These are phyloP conservation scores for Sarcophaga subvicina DNA, from an alignment of 2,888 invertebrate genomes.

Conservation along the genomic window DNA sequence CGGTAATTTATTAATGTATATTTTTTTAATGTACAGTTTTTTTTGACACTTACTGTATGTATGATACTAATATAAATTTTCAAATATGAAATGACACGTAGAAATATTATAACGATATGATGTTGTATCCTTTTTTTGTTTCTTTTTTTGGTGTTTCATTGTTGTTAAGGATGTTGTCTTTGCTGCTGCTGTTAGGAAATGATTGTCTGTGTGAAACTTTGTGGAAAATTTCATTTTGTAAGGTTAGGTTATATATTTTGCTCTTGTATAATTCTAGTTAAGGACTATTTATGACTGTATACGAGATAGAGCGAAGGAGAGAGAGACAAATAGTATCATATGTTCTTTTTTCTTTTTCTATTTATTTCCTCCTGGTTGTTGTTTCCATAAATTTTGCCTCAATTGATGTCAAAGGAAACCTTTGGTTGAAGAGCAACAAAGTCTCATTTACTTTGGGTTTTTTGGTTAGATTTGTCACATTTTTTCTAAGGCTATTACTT, in stretches of 20 bases:
- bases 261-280: neutral
- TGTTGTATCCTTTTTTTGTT: slow-evolving; percentile 31
- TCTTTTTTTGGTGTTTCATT: neutral
- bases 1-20: no score
- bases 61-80: slow-evolving; percentile 43
- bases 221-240: slow-evolving; percentile 50
- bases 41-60: no score
- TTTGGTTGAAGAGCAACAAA: neutral
- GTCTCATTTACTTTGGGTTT: no score
- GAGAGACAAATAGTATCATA: no score
- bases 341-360: neutral
- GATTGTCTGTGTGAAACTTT: slow-evolving; percentile 46
- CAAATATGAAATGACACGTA: slow-evolving; percentile 58
- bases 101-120: slow-evolving; percentile 51
- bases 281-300: slow-evolving; percentile 9
- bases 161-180: neutral
- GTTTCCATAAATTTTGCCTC: slow-evolving; percentile 13
- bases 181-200: slow-evolving; percentile 13
- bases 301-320: no score
- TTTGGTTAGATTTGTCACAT: neutral
- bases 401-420: slow-evolving; percentile 37
- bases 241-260: neutral
- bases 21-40: no score
- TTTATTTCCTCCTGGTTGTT: slow-evolving; percentile 6
- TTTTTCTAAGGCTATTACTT: slow-evolving; percentile 24